Base-by-base conservation (phyloP, 1,140 invertebrate genomes). In the Zaprionus capensis region DNA sequence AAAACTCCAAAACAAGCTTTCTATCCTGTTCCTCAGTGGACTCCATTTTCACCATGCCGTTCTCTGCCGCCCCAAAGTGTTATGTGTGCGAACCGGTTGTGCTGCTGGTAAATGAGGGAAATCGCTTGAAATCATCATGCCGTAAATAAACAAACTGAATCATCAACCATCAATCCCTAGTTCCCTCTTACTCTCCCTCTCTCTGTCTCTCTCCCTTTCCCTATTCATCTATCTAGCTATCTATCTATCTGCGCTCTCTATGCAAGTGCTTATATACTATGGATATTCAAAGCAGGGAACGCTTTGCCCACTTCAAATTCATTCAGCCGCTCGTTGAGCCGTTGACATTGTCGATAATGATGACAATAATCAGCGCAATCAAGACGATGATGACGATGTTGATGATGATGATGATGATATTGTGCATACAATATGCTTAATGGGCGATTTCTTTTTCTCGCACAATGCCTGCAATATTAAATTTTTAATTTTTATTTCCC, bases 1-100 rank as follows among this genome's bases (percentile, higher is more conserved):
- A 98, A 93, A 99, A 99, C 94, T 99, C 98, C 93, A 97, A 96
- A 74, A 99, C 97, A 91, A 99, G 96, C 95, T 98, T 98, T 91
- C 97, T 95, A 94, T 99, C 98, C 93, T 97, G 96, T 83, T 97
- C 96, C 91, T 96, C 96, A 94, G 96, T 96, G 91, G 94, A 94
- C 93, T 95, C 95, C 95, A 96, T 96, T 92, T 92, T 93, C 90
- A 93, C 92, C 92, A 93, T 93, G 75, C 92, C 92, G 92, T 92
- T 91, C 84, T 84, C 90, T 82, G 65, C 78, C 86, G 71, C 77
- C 79, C 83, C 91, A 88, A 92, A 86, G 80, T 91, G 82, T 91
- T 91, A 90, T 90, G 86, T 91, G 57, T 84, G 85, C 53, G 76
- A 83, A 76, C 78, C 71, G 78, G 77, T 71, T 76, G 62, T 86